Percentiles rank a stretch among this genome's conserved stretches.
phyloP scores from a whole-genome alignment of 2,888 invertebrate species.

The Cerceris ruficornis region DNA sequence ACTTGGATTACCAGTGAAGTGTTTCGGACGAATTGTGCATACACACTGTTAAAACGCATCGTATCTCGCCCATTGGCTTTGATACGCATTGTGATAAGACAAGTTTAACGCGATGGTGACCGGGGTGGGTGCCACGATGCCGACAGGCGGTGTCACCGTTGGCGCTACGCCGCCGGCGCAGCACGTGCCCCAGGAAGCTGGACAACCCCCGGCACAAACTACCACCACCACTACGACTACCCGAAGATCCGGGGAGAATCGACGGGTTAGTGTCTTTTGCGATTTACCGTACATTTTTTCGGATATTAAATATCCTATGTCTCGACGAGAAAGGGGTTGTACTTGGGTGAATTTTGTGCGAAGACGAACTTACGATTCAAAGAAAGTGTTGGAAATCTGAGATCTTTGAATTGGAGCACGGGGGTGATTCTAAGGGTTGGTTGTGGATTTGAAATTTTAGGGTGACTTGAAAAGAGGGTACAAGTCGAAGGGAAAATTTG shows the following conservation, averaged over 20 bases:
- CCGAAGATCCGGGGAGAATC: slow-evolving; percentile 81
- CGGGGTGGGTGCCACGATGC: slow-evolving; percentile 80
- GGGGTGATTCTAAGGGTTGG: no score
- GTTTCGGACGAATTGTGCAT: slow-evolving; percentile 45
- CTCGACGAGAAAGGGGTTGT: no score
- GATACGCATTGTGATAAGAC: slow-evolving; percentile 52
- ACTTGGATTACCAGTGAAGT: slow-evolving; percentile 64
- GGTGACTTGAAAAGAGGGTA: no score
- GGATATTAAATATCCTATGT: neutral
- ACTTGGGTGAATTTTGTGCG: no score
- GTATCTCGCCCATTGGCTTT: slow-evolving; percentile 20
- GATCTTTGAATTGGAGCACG: no score
- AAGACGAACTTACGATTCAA: no score
- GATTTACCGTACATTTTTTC: neutral
- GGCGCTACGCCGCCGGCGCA: slow-evolving; percentile 79
- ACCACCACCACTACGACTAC: slow-evolving; percentile 73
- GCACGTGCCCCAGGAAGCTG: slow-evolving; percentile 81
- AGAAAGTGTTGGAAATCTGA: no score
- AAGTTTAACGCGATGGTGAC: slow-evolving; percentile 75
- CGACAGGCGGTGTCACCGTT: slow-evolving; percentile 79
- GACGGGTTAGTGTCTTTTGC: slow-evolving; percentile 80
- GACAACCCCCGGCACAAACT: slow-evolving; percentile 78
- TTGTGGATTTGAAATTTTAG: no score
- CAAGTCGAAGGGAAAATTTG: no score
- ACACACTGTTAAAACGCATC: slow-evolving; percentile 24